Evolutionary conservation across 2,113 vertebrate genomes (phyloP).

Genomic region (Laticauda colubrina): DNA sequence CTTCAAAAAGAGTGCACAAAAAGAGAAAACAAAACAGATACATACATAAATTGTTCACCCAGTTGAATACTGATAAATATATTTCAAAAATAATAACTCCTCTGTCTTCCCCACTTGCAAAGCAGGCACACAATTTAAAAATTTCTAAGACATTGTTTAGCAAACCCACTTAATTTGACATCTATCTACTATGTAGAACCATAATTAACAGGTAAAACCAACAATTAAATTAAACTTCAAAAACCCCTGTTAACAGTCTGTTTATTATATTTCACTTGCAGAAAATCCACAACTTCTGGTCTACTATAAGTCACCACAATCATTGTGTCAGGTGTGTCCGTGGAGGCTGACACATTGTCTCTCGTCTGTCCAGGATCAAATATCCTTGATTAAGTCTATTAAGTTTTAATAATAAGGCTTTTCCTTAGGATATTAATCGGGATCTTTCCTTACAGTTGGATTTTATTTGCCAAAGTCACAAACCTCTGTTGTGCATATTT

Average conservation of each 20-base stretch:
- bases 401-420: neutral
- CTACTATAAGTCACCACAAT: no score
- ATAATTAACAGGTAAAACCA: neutral
- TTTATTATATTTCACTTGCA: neutral
- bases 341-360: no score
- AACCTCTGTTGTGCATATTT: neutral
- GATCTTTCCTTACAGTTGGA: neutral
- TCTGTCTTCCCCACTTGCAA: no score
- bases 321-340: no score
- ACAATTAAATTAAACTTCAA: neutral
- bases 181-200: neutral
- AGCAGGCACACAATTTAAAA: neutral
- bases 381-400: neutral
- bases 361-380: no score
- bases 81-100: neutral
- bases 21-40: neutral
- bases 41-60: no score
- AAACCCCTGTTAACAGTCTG: neutral
- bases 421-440: neutral
- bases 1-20: neutral
- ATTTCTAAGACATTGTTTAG: neutral
- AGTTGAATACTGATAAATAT: neutral
- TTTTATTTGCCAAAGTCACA: neutral
- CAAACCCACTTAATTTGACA: neutral
- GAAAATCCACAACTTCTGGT: no score